Evolutionary conservation across 2,888 invertebrate species (phyloP).

Genomic region (Bursaphelenchus okinawaensis): DNA sequence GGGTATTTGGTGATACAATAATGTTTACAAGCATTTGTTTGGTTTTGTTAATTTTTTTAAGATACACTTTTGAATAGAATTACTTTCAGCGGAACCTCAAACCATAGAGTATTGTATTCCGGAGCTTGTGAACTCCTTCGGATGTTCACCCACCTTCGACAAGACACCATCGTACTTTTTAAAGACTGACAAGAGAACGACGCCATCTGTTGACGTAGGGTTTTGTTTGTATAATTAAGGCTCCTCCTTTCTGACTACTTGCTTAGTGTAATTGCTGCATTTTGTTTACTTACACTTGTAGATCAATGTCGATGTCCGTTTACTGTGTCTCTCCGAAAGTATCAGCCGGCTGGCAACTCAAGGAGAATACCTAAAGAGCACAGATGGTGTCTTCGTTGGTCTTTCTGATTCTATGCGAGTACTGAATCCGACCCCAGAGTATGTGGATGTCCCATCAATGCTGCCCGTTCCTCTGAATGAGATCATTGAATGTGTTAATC

Average conservation of each 20-base stretch:
- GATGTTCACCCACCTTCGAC: conserved; percentile 2
- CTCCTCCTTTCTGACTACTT: background rate
- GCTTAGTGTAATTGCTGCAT: background rate
- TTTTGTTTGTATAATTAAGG: background rate
- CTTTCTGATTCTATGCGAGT: conserved; percentile 5
- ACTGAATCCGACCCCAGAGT: background rate
- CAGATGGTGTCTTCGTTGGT: background rate
- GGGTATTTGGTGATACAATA: too few species aligned
- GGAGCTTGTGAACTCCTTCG: conserved; percentile 5
- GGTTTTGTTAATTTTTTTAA: too few species aligned
- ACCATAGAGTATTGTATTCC: too few species aligned
- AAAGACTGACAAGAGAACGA: background rate
- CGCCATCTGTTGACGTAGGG: background rate
- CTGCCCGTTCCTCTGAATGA: conserved; percentile 11
- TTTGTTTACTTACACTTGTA: background rate
- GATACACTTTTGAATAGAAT: too few species aligned
- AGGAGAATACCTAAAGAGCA: background rate
- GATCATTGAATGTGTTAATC: conserved; percentile 7
- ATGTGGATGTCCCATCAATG: background rate
- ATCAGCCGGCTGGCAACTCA: background rate
- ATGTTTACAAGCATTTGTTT: too few species aligned
- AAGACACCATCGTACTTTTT: background rate
- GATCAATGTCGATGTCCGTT: background rate
- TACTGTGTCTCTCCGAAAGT: background rate
- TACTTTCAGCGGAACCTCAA: too few species aligned